A percentile compares a stretch with the other conserved stretches of the same genome.
phyloP scores from a whole-genome alignment of 2,888 invertebrate species.

The Tetragonula carbonaria region DNA sequence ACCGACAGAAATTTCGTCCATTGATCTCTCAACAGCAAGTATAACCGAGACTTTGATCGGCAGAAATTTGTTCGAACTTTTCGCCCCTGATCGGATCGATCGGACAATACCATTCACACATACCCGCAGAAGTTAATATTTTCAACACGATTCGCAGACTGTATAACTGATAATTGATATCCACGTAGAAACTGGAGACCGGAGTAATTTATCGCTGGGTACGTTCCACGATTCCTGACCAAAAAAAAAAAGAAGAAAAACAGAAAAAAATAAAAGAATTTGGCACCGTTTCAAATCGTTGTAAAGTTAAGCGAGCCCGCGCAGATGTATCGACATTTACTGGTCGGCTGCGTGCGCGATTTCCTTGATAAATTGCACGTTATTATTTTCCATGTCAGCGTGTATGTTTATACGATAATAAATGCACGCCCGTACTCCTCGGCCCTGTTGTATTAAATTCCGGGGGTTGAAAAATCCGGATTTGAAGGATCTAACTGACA shows the following conservation, averaged over 20 bases:
- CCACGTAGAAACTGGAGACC: slow-evolving; percentile 40
- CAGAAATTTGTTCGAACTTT: not conserved
- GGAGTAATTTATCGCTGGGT: slow-evolving; percentile 65
- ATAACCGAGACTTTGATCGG: not conserved
- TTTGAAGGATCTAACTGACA: slow-evolving; percentile 16
- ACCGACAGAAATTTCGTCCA: no score
- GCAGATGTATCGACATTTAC: slow-evolving; percentile 69
- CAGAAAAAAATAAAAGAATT: slow-evolving; percentile 48
- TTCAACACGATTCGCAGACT: slow-evolving; percentile 36
- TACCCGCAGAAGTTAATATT: slow-evolving; percentile 30
- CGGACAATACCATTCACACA: not conserved
- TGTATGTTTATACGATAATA: slow-evolving; percentile 48
- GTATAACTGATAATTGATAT: slow-evolving; percentile 70
- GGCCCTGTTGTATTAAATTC: slow-evolving; percentile 2
- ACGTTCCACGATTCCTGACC: slow-evolving; percentile 38
- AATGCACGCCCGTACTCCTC: slow-evolving; percentile 9
- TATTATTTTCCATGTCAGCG: slow-evolving; percentile 62
- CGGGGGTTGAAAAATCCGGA: not conserved
- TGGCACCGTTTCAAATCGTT: slow-evolving; percentile 71
- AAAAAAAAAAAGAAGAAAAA: no score
- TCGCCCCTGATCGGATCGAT: no score
- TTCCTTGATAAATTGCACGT: slow-evolving; percentile 66
- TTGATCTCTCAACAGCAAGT: no score
- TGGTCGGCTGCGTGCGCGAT: slow-evolving; percentile 54
- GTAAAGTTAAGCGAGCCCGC: slow-evolving; percentile 66